A percentile compares a stretch with the other conserved stretches of the same genome.
These are phyloP conservation scores for Scaptomyza montana DNA, from an alignment of 1,140 invertebrate species.

Conservation along the genomic window DNA sequence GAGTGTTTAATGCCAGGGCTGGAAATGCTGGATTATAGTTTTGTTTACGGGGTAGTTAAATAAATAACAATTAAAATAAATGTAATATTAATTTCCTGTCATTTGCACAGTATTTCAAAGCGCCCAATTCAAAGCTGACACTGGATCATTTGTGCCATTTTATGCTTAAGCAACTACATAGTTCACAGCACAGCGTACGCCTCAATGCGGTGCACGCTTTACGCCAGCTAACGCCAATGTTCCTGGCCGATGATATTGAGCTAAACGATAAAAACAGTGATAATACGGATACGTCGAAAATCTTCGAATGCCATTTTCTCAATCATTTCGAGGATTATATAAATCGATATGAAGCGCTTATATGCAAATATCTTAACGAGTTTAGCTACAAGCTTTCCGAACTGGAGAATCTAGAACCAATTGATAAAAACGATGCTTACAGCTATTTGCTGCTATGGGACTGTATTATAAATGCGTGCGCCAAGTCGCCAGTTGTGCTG, in stretches of 20 bases:
- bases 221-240: slow-evolving; percentile 57
- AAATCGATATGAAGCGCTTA: slow-evolving; percentile 62
- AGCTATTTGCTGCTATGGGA: slow-evolving; percentile 90
- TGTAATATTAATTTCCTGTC: background rate
- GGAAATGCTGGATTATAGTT: slow-evolving; percentile 65
- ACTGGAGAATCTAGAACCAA: slow-evolving; percentile 64
- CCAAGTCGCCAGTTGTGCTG: slow-evolving; percentile 87
- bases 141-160: slow-evolving; percentile 76
- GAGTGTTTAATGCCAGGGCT: slow-evolving; percentile 54
- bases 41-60: slow-evolving; percentile 61
- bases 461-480: slow-evolving; percentile 88
- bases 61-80: background rate
- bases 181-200: slow-evolving; percentile 53
- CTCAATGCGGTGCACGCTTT: slow-evolving; percentile 57
- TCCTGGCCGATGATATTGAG: slow-evolving; percentile 74
- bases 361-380: slow-evolving; percentile 68
- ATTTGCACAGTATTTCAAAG: slow-evolving; percentile 64
- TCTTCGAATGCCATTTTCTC: slow-evolving; percentile 80
- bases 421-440: slow-evolving; percentile 61
- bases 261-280: slow-evolving; percentile 67
- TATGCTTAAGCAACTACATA: slow-evolving; percentile 68
- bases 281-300: slow-evolving; percentile 35
- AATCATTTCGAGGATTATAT: slow-evolving; percentile 85
- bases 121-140: slow-evolving; percentile 46
- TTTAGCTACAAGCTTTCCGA: slow-evolving; percentile 81